Evolutionary conservation across 2,797 vertebrate genomes (phyloP).

Genomic region (Halcyon smyrnensis): DNA sequence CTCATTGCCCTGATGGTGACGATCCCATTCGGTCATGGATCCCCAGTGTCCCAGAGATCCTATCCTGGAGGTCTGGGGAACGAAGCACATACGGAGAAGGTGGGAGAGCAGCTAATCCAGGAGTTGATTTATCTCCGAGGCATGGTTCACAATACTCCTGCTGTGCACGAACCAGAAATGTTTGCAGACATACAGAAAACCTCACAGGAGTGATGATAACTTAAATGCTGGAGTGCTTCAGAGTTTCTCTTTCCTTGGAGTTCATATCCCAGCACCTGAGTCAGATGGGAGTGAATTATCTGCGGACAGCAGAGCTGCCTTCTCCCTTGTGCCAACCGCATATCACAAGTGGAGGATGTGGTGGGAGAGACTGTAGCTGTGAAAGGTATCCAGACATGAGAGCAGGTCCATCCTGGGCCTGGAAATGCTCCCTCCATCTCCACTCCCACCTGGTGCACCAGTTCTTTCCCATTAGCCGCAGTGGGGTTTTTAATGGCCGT

Average conservation of each 20-base stretch:
- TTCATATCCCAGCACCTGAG: background rate
- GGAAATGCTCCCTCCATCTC: background rate
- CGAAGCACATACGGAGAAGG: background rate
- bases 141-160: background rate
- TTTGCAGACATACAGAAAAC: background rate
- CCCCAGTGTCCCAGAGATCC: background rate
- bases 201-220: rapidly evolving
- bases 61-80: background rate
- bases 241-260: background rate
- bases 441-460: background rate
- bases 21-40: background rate
- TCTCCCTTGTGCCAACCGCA: background rate
- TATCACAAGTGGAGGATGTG: rapidly evolving
- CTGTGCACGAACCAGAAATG: background rate
- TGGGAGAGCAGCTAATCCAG: background rate
- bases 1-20: background rate
- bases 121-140: background rate
- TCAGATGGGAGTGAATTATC: background rate
- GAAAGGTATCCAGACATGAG: background rate
- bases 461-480: rapidly evolving
- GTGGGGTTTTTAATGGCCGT: background rate
- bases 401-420: rapidly evolving
- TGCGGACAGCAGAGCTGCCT: background rate
- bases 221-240: background rate
- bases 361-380: background rate